Evolutionary conservation across 2,797 vertebrate genomes (phyloP).

Genomic region (Staurois parvus): DNA sequence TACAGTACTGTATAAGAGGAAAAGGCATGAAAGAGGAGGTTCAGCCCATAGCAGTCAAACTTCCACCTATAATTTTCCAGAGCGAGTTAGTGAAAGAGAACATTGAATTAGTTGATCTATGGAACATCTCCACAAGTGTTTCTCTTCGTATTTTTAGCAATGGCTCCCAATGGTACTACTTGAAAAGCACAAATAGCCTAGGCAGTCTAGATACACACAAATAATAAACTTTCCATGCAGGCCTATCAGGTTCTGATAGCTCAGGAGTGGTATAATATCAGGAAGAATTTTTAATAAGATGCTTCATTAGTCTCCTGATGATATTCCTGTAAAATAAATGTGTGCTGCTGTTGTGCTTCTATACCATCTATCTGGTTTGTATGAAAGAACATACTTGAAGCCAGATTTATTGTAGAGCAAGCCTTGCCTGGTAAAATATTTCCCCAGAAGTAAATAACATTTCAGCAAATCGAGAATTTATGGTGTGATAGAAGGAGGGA

Average conservation of each 20-base stretch:
- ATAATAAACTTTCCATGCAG: background rate
- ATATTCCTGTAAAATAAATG: background rate
- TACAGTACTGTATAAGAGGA: too few relatives aligned
- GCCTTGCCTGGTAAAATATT: conserved; percentile 34
- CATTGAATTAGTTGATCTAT: background rate
- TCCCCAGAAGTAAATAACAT: conserved; percentile 48
- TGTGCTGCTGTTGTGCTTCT: background rate
- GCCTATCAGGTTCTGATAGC: background rate
- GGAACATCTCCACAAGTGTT: background rate
- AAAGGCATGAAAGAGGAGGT: too few relatives aligned
- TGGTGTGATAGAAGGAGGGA: background rate
- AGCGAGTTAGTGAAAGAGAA: background rate
- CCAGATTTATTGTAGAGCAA: conserved; percentile 27
- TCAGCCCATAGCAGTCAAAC: too few relatives aligned
- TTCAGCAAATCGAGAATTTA: conserved; percentile 41
- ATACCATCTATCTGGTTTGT: conserved; percentile 3
- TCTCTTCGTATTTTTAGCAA: background rate
- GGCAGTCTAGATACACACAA: background rate
- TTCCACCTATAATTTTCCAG: too few relatives aligned
- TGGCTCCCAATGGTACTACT: background rate
- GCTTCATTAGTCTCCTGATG: conserved; percentile 1
- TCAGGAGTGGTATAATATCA: conserved; percentile 6
- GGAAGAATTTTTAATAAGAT: conserved; percentile 1
- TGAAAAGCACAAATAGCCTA: background rate
- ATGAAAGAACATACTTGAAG: conserved; percentile 39